Conservation (phyloP, 37 sponge, comb jelly and placozoan genomes). For the Geodia barretti region DNA sequence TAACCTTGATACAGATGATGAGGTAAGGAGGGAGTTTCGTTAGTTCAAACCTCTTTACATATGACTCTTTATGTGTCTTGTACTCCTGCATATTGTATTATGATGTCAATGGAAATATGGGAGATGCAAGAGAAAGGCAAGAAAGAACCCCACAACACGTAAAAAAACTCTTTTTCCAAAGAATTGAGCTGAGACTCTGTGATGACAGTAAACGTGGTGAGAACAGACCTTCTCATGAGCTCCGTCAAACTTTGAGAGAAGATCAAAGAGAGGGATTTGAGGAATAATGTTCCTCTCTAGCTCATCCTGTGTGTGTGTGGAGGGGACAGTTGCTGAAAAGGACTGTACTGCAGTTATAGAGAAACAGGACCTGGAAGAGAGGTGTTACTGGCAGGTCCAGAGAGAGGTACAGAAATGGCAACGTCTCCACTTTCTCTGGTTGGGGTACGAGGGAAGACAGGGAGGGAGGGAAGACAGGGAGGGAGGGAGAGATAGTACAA, state of each 20-base stretch:
- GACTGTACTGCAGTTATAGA: not conserved
- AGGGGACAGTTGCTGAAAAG: not conserved
- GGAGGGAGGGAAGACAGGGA: no score
- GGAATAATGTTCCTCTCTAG: constrained; percentile 95
- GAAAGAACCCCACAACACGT: not conserved
- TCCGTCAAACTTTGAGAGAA: constrained; percentile 88
- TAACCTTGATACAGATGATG: constrained; percentile 88
- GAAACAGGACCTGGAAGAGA: constrained; percentile 73
- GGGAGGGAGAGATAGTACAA: not conserved
- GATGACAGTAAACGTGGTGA: not conserved
- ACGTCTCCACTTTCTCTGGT: constrained; percentile 56
- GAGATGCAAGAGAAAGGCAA: not conserved
- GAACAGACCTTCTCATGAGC: constrained; percentile 69
- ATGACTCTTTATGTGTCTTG: constrained; percentile 87
- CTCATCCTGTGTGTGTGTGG: constrained; percentile 76
- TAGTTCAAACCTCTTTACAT: constrained; percentile 87
- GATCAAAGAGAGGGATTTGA: constrained; percentile 89
- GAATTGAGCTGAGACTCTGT: no score
- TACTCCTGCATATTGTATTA: constrained; percentile 75
- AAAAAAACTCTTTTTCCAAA: no score
- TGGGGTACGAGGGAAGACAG: no score
- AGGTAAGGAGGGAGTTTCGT: constrained; percentile 93
- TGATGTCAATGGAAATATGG: not conserved
- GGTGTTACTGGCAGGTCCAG: constrained; percentile 96
- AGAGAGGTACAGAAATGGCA: constrained; percentile 91